Evolutionary conservation across 2,113 vertebrate genomes (phyloP).

Genomic region (Scolopax mira): DNA sequence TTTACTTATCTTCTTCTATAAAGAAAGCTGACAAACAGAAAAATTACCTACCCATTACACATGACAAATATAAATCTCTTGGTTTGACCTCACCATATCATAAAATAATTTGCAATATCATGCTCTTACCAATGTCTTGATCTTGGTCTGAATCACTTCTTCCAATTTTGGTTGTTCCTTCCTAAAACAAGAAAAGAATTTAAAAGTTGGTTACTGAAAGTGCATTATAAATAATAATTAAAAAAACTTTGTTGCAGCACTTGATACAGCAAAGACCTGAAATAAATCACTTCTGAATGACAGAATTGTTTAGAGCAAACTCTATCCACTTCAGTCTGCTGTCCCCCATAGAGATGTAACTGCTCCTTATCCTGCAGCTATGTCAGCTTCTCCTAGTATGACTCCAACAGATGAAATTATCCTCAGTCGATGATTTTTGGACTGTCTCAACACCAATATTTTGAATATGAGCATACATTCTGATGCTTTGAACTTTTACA

Average conservation of each 20-base stretch:
- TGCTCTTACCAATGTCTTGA: conserved; percentile 88
- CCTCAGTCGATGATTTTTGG: neutral
- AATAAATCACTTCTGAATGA: neutral
- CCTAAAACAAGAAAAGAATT: conserved; percentile 73
- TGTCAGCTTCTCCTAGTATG: neutral
- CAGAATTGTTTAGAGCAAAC: neutral
- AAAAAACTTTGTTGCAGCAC: neutral
- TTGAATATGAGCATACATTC: neutral
- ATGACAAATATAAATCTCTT: neutral
- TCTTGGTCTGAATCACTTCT: conserved; percentile 83
- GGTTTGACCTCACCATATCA: neutral
- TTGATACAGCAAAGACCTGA: neutral
- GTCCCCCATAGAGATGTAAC: neutral
- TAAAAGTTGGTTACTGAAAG: neutral
- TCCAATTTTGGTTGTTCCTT: conserved; percentile 92
- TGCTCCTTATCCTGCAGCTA: neutral
- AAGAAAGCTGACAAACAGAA: neutral
- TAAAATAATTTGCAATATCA: neutral
- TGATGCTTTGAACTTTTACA: neutral
- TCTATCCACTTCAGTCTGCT: neutral
- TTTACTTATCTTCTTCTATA: neutral
- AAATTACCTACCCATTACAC: neutral
- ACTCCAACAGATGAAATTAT: neutral
- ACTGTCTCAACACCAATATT: neutral
- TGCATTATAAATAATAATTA: neutral